Evolutionary conservation across 2,797 vertebrate species (phyloP).

Genomic region (Ptychobarbus kaznakovi): DNA sequence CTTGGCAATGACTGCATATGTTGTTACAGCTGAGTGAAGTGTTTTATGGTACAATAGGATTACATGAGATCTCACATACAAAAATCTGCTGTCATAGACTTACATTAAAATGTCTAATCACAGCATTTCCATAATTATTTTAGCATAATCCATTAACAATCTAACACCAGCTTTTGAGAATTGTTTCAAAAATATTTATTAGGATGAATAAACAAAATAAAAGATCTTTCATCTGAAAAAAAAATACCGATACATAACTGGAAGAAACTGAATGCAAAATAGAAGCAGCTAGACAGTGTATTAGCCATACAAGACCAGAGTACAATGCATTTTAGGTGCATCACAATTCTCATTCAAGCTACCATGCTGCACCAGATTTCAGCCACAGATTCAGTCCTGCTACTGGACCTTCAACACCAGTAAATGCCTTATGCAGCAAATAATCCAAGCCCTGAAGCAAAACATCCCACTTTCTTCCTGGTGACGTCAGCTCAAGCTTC

Average conservation of each 20-base stretch:
- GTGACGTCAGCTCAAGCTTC: slow-evolving; percentile 26
- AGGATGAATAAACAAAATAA: slow-evolving; percentile 24
- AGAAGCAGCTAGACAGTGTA: neutral
- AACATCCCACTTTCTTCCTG: slow-evolving; percentile 32
- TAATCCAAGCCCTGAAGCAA: slow-evolving; percentile 25
- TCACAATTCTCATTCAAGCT: slow-evolving; percentile 21
- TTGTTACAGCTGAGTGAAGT: neutral
- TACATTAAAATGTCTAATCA: neutral
- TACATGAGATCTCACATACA: slow-evolving; percentile 13
- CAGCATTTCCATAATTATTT: slow-evolving; percentile 11
- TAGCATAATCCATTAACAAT: slow-evolving; percentile 18
- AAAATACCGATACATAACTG: neutral
- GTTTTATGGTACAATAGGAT: slow-evolving; percentile 29
- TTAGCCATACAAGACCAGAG: slow-evolving; percentile 16
- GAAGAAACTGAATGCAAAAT: slow-evolving; percentile 18
- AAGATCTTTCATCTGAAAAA: slow-evolving; percentile 11
- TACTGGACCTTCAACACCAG: slow-evolving; percentile 12
- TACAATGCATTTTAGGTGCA: slow-evolving; percentile 34
- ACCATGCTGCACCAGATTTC: slow-evolving; percentile 23
- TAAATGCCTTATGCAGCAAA: slow-evolving; percentile 27
- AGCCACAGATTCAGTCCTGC: neutral
- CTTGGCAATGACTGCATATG: neutral
- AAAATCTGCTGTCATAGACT: slow-evolving; percentile 32
- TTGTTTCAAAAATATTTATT: slow-evolving; percentile 51
- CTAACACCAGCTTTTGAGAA: slow-evolving; percentile 1